Evolutionary conservation across 2,113 vertebrate species (phyloP).

Genomic region (Alligator sinensis): DNA sequence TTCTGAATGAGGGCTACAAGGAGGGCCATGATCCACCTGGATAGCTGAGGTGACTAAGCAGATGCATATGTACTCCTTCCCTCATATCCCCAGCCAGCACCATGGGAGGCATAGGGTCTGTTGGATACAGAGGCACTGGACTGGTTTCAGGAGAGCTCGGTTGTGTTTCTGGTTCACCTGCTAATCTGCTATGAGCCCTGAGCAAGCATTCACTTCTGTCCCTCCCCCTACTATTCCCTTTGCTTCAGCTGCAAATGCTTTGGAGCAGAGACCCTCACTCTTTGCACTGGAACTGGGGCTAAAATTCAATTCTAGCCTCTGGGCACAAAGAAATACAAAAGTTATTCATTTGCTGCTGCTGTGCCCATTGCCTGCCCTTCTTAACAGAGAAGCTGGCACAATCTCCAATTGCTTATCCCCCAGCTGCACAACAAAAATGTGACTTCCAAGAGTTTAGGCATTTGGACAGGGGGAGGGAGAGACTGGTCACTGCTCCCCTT

Average conservation of each 20-base stretch:
- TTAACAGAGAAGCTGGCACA: not conserved
- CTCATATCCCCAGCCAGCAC: not conserved
- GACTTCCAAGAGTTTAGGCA: not conserved
- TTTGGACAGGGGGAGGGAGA: no score
- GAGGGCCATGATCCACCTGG: not conserved
- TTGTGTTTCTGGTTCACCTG: not conserved
- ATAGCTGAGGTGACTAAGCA: not conserved
- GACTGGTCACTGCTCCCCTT: not conserved
- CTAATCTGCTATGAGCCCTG: not conserved
- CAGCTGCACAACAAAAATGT: not conserved
- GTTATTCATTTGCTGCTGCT: not conserved
- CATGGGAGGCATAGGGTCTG: not conserved
- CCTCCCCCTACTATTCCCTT: not conserved
- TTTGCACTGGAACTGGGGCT: not conserved
- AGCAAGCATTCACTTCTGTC: not conserved
- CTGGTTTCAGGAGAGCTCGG: not conserved
- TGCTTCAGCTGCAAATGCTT: not conserved
- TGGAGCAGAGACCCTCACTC: not conserved
- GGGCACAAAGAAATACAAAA: not conserved
- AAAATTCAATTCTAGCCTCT: not conserved
- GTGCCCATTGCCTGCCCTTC: not conserved
- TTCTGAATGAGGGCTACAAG: not conserved
- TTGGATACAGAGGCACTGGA: not conserved
- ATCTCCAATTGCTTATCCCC: not conserved
- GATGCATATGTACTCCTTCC: not conserved